Evolutionary conservation across 2,113 vertebrate genomes (phyloP), one percentile per base, ranked within the genome.

Genomic region (Oreochromis tanganicae): DNA sequence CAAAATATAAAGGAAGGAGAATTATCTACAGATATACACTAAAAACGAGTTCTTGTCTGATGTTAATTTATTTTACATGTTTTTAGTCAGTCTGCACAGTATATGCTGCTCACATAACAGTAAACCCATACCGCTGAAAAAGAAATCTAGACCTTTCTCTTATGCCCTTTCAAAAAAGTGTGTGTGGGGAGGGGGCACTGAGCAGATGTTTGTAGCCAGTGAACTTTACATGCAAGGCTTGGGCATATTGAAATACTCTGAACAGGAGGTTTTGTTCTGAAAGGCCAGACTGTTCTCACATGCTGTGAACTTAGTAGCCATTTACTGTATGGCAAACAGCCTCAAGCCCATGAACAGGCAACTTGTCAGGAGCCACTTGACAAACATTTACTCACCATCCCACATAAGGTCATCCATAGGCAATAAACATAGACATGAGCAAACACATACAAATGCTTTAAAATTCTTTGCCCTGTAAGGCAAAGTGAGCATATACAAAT

Each of bases 241-340:
- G 88, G 93, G 92, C 90, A 94, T 94, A 93, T 92, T 93, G 90
- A 95, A 94, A 94, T 92, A 88, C 87, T 94, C 89, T 85, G 80
- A 95, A 75, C 89, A 59, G 85, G 80, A 87, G 89, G 81, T 91
- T 95, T 96, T 95, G 93, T 95, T 94, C 92, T 82, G 80, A 95
- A 96, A 95, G 94, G 94, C 95, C 93, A 95, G 80, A 52, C 90
- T 92, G 95, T 95, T 96, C 95, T 94, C 95, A 96, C 92, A 94
- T 89, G n/a, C 86, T 85, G 71, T 27, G 85, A 87, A 87, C 87
- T 86, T 38, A 78, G 89, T 75, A 85, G 89, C 80, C 83, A 81
- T 83, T 86, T 79, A 21, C 89, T 87, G 79, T 80, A 61, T 46
- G 48, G 61, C 68, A 82, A 93, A 92, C 92, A 93, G 50, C 16